Conservation (phyloP, 2,888 invertebrate genomes). For the Scaptomyza reducta region DNA sequence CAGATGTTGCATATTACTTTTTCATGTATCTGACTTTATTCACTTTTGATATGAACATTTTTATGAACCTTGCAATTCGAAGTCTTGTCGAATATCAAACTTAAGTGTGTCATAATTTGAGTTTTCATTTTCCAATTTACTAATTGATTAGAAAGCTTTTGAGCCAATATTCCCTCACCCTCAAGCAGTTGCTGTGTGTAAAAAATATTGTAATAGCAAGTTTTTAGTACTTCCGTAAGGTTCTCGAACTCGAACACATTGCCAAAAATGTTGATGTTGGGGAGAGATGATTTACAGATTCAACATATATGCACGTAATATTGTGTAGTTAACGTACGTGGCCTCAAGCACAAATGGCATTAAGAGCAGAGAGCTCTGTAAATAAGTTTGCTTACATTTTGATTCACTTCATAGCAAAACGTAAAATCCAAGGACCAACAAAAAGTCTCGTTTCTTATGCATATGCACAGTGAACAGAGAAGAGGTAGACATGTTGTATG, state of each 20-base stretch:
- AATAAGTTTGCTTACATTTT: slow-evolving; percentile 65
- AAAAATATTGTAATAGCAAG: background rate
- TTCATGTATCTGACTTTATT: background rate
- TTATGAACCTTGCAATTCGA: background rate
- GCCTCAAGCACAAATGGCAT: slow-evolving; percentile 31
- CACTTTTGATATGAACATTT: background rate
- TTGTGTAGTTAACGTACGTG: slow-evolving; percentile 5
- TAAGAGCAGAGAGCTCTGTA: slow-evolving; percentile 24
- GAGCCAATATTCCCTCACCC: background rate
- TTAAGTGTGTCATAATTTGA: background rate
- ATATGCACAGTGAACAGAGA: slow-evolving; percentile 22
- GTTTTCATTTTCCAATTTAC: slow-evolving; percentile 1
- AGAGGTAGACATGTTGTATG: background rate
- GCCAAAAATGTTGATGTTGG: background rate
- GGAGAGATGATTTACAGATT: slow-evolving; percentile 18
- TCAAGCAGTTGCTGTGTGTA: background rate
- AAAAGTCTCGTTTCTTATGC: slow-evolving; percentile 38
- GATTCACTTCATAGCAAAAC: slow-evolving; percentile 19
- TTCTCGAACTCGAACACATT: slow-evolving; percentile 15
- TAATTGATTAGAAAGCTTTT: slow-evolving; percentile 4
- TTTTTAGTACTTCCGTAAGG: background rate
- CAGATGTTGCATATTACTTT: slow-evolving; percentile 9
- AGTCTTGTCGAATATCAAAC: background rate
- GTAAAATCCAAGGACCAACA: slow-evolving; percentile 4
- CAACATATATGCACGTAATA: slow-evolving; percentile 12